Base-by-base conservation (phyloP, 2,888 invertebrate species). In the Torymus tubicola region DNA sequence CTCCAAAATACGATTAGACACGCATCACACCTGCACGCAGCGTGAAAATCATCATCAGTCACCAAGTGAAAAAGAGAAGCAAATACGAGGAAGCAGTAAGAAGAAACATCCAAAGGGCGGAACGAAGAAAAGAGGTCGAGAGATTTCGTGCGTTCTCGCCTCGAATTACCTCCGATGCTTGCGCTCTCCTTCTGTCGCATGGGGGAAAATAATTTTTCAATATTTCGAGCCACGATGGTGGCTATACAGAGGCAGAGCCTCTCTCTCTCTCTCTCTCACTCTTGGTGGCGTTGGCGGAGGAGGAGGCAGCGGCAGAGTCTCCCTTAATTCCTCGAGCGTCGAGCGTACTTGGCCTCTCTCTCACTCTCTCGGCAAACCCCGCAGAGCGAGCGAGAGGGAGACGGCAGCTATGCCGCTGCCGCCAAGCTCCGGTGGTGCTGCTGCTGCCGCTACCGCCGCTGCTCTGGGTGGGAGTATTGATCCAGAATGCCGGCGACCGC, bases 401-500 rank as follows among this genome's bases (percentile, higher is more conserved):
- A 31, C 31, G 8, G 31, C 31, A 85, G 85, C 83, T 76, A 80
- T 82, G 85, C 82, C 77, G 85, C 80, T 81, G 61, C 81, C 82
- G 65, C 64, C 31, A 31, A 31, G 31, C 31, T 31, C 31, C 31
- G n/a, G n/a, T n/a, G 31, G 31, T 50, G 50, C 57, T 57, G 57
- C 57, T 52, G 12, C 57, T 81, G 85, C 81, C 80, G 24, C 82
- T 82, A 18, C 69, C 42, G 4, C 14, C 24, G 13, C 31, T 64
- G 42, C 55, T 53, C 42, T 68, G 84, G 85, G 88, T 87, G 88
- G 89, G 89, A 89, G 90, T 90, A 90, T 90, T 90, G 89, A 90
- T 90, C 90, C 89, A 88, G 86, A 88, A 89, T 88, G 87, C 86
- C 88, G 87, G 86, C 88, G 86, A 87, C 86, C 86, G 86, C 86